phyloP scores from a whole-genome alignment of 2,888 invertebrate species.

The Atethmia centrago region DNA sequence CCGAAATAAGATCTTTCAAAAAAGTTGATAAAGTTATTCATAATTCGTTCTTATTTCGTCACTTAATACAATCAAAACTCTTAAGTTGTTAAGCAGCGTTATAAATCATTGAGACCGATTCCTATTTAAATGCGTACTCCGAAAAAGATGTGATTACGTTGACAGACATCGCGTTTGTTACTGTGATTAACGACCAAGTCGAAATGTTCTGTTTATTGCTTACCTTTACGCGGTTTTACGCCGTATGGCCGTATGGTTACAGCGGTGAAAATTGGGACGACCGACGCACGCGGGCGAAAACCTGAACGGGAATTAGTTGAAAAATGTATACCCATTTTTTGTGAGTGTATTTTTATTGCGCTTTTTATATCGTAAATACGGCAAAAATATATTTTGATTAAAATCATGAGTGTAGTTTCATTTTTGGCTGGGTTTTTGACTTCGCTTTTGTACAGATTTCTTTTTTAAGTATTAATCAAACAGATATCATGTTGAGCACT shows the following conservation, averaged over 20 bases:
- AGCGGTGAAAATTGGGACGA: conserved; percentile 54
- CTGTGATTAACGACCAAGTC: conserved; percentile 60
- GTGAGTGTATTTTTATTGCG: conserved; percentile 39
- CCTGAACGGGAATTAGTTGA: conserved; percentile 31
- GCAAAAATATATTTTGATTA: conserved; percentile 28
- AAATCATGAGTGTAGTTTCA: conserved; percentile 25
- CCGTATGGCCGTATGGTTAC: conserved; percentile 35
- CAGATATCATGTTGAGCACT: too few relatives aligned
- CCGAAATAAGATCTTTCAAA: conserved; percentile 26
- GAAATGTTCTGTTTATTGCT: conserved; percentile 64
- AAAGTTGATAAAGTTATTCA: conserved; percentile 38
- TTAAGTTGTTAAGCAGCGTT: conserved; percentile 42
- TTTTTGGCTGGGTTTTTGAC: conserved; percentile 12
- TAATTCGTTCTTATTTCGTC: conserved; percentile 42
- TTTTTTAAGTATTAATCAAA: conserved; percentile 22
- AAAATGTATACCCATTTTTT: conserved; percentile 41
- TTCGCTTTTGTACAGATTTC: not conserved
- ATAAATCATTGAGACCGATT: conserved; percentile 58
- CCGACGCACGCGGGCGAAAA: conserved; percentile 35
- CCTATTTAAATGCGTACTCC: conserved; percentile 44
- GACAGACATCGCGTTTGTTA: conserved; percentile 61
- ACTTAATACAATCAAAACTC: conserved; percentile 48
- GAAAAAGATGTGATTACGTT: conserved; percentile 64
- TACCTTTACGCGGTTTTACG: conserved; percentile 57
- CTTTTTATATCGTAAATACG: conserved; percentile 33